These are phyloP conservation scores for Andrena flavipes DNA, from an alignment of 2,888 invertebrate genomes.

Conservation along the genomic window DNA sequence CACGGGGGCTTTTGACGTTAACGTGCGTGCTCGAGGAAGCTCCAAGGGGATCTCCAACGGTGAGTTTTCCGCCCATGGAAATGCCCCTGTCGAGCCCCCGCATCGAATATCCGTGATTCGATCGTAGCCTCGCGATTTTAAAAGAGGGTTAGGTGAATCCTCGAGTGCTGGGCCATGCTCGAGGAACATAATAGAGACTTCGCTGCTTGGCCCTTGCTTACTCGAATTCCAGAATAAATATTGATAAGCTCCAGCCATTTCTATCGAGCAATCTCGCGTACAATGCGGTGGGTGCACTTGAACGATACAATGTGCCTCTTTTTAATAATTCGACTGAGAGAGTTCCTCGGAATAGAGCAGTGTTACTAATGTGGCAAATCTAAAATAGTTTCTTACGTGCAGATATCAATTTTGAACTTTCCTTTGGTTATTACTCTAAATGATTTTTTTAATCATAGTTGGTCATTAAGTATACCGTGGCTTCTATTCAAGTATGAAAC, in stretches of 20 bases:
- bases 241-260: not conserved
- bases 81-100: conserved; percentile 18
- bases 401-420: no score
- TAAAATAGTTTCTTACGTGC: no score
- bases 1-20: conserved; percentile 58
- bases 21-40: conserved; percentile 57
- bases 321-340: no score
- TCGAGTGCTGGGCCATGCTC: conserved; percentile 7
- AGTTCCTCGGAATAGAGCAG: no score
- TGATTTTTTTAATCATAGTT: no score
- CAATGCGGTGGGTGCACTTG: no score
- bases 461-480: no score
- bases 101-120: conserved; percentile 39
- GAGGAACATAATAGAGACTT: conserved; percentile 15
- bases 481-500: not conserved
- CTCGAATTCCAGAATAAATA: conserved; percentile 9
- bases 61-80: conserved; percentile 41
- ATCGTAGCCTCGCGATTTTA: conserved; percentile 29
- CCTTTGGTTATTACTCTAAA: no score
- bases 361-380: no score
- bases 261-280: not conserved
- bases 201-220: not conserved
- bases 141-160: conserved; percentile 19
- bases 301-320: not conserved
- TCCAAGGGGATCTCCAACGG: conserved; percentile 44